These are phyloP conservation scores for Wasmannia auropunctata DNA, from an alignment of 1,140 invertebrate genomes.

Conservation along the genomic window DNA sequence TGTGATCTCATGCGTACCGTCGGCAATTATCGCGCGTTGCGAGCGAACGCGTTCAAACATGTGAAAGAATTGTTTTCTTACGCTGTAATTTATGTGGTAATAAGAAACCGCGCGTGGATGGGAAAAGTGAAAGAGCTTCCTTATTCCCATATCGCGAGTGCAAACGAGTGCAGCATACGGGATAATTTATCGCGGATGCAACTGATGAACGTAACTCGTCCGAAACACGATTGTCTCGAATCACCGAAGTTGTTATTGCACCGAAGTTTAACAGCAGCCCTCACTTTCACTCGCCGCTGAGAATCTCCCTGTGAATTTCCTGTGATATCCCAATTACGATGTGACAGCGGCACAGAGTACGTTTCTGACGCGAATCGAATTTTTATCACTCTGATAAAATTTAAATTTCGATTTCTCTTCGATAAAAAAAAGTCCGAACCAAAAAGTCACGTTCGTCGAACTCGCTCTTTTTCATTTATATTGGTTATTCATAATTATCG, in stretches of 20 bases:
- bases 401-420: neutral
- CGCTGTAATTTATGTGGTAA: slow-evolving; percentile 43
- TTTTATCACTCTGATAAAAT: neutral
- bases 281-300: slow-evolving; percentile 39
- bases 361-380: neutral
- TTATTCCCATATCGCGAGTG: slow-evolving; percentile 11
- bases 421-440: neutral
- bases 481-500: neutral
- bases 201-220: neutral
- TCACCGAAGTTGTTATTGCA: neutral
- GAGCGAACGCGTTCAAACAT: slow-evolving; percentile 9
- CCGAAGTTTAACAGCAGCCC: neutral
- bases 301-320: neutral
- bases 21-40: slow-evolving; percentile 29
- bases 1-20: neutral
- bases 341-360: neutral
- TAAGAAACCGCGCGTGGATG: slow-evolving; percentile 20
- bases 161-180: neutral
- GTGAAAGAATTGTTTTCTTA: slow-evolving; percentile 27
- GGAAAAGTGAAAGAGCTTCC: slow-evolving; percentile 62
- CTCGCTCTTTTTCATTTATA: neutral
- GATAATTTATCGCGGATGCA: slow-evolving; percentile 35
- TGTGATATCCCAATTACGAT: slow-evolving; percentile 21
- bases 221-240: slow-evolving; percentile 20
- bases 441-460: neutral